Evolutionary conservation across 1,140 invertebrate species (phyloP), one percentile per base, ranked within the genome.

Genomic region (Tetraneura akinire): DNA sequence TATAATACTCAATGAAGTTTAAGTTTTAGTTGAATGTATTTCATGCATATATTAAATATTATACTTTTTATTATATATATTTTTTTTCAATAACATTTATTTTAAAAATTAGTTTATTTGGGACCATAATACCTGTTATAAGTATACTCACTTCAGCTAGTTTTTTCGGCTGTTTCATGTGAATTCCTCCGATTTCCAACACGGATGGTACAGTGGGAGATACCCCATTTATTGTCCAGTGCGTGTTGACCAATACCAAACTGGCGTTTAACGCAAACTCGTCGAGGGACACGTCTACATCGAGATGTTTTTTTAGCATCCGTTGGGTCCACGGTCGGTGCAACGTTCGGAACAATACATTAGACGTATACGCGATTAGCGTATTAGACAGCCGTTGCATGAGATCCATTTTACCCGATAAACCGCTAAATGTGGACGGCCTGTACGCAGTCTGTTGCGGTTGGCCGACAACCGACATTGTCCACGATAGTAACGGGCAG

Each of bases 121-220:
- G n/a, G n/a, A n/a, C n/a, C n/a, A n/a, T n/a, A n/a, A n/a, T n/a
- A n/a, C n/a, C n/a, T n/a, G n/a, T n/a, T n/a, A 37, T 4, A 8
- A 18, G 26, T 32, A n/a, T 78, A 37, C 64, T 80, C 86, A 90
- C 89, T 80, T 87, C 81, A 13, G 88, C 87, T 80, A 91, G 82
- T 11, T 85, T 85, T 81, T 90, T 88, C 0, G 88, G 82, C 78
- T 89, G 84, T 66, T 85, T 84, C 13, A 91, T 87, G 82, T 92
- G 91, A 81, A 91, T 87, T 2, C 91, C 91, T 18, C 90, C 91
- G 42, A 92, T 84, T 86, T 92, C 90, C 18, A 91, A 88, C 1
- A 91, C 85, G 80, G 88, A 88, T 0, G 91, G 89, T 0, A 89
- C 86, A 60, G 88, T 84, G 11, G 91, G 86, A 71, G 86, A 87